phyloP scores from a whole-genome alignment of 2,797 vertebrate species.

The Enteromius afrohamiltoni region DNA sequence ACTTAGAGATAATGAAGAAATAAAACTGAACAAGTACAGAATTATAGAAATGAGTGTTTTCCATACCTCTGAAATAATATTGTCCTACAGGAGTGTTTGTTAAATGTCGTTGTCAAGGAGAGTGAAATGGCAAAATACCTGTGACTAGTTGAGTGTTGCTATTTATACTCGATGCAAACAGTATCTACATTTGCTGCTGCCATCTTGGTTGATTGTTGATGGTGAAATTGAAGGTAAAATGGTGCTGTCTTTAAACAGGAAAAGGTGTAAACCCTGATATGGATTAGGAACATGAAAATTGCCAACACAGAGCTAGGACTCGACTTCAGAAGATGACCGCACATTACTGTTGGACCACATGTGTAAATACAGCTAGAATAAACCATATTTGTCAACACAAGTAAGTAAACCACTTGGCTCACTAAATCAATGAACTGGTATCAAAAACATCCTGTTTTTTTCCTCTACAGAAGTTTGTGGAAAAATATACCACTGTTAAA shows the following conservation, averaged over 20 bases:
- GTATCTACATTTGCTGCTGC: background rate
- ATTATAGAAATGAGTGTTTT: background rate
- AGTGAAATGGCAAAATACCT: background rate
- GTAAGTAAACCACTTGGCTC: background rate
- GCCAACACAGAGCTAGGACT: background rate
- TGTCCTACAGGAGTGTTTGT: background rate
- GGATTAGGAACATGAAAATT: background rate
- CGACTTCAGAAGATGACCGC: background rate
- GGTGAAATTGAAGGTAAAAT: background rate
- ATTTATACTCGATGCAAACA: background rate
- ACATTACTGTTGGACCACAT: background rate
- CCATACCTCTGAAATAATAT: background rate
- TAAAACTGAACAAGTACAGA: background rate
- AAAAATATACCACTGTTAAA: slow-evolving; percentile 3
- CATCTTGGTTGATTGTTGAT: background rate
- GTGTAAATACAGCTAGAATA: slow-evolving; percentile 6
- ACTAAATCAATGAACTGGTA: background rate
- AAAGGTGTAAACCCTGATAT: background rate
- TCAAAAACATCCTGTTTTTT: slow-evolving; percentile 5
- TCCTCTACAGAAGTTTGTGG: background rate
- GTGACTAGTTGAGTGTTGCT: background rate
- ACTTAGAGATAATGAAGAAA: background rate
- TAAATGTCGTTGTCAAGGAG: background rate
- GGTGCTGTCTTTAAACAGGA: background rate
- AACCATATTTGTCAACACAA: background rate